Conservation (phyloP, 2,888 invertebrate genomes). For the Agrotis ipsilon region DNA sequence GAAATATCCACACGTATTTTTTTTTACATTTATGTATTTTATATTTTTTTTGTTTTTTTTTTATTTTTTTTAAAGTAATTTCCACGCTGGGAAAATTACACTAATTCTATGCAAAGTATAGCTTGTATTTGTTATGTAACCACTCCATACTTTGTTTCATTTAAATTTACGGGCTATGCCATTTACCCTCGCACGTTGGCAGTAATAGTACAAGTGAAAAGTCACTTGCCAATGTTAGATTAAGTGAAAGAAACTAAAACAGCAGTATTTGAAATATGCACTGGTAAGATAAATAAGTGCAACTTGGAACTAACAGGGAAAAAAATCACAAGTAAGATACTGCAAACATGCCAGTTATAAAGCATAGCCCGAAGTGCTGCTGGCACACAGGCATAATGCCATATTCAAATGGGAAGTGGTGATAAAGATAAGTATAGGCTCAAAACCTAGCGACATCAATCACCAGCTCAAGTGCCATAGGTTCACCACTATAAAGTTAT, state of each 20-base stretch:
- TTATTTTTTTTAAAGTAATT: constrained; percentile 86
- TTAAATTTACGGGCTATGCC: constrained; percentile 90
- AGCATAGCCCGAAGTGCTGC: constrained; percentile 90
- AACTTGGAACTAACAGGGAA: constrained; percentile 56
- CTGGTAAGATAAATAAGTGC: constrained; percentile 44
- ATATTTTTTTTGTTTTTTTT: constrained; percentile 74
- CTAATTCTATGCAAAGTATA: constrained; percentile 98
- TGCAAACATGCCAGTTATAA: constrained; percentile 91
- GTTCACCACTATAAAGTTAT: constrained; percentile 63
- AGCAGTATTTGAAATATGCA: constrained; percentile 47
- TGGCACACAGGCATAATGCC: constrained; percentile 82
- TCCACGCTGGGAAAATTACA: constrained; percentile 95
- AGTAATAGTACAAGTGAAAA: constrained; percentile 85
- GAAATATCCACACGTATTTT: constrained; percentile 88
- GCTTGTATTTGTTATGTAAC: constrained; percentile 93
- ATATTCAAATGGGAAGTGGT: constrained; percentile 88
- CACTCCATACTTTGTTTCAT: constrained; percentile 91
- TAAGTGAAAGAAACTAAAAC: constrained; percentile 54
- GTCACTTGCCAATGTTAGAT: constrained; percentile 76
- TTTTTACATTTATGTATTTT: constrained; percentile 77
- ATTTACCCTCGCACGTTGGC: constrained; percentile 90
- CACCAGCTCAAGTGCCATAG: constrained; percentile 69
- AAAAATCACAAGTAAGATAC: constrained; percentile 86
- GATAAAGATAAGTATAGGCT: constrained; percentile 83
- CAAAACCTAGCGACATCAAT: constrained; percentile 87